phyloP scores from a whole-genome alignment of 2,797 vertebrate genomes.

The Notolabrus celidotus region DNA sequence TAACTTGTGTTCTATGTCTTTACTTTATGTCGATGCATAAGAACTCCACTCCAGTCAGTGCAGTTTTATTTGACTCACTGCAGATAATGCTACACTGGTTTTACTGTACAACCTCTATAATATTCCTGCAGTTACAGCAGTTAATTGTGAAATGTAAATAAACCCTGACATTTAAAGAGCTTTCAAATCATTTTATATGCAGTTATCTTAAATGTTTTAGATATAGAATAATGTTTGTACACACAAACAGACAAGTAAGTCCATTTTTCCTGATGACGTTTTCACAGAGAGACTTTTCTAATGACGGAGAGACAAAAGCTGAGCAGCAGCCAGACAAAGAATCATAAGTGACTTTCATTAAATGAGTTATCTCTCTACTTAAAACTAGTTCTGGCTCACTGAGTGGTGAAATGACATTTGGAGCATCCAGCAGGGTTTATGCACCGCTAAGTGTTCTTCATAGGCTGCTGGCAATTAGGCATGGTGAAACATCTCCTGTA shows the following conservation, averaged over 20 bases:
- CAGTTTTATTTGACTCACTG: too few species aligned
- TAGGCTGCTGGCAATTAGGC: constrained; percentile 70
- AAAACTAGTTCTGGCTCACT: constrained; percentile 69
- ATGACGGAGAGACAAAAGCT: constrained; percentile 42
- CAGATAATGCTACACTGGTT: background rate
- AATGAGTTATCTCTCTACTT: constrained; percentile 68
- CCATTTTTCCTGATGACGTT: constrained; percentile 1
- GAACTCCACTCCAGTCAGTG: too few species aligned
- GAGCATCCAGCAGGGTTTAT: constrained; percentile 54
- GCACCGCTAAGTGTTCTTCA: constrained; percentile 63
- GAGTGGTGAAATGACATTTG: constrained; percentile 77
- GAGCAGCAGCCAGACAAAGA: constrained; percentile 49
- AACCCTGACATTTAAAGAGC: constrained; percentile 7
- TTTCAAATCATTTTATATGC: background rate
- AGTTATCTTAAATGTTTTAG: background rate
- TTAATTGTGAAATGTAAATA: background rate
- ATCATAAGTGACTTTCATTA: constrained; percentile 55
- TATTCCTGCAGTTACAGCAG: background rate
- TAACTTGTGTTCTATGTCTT: too few species aligned
- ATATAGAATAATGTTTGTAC: background rate
- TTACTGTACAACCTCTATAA: background rate
- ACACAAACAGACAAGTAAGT: background rate
- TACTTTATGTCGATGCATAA: too few species aligned
- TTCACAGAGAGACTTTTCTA: background rate
- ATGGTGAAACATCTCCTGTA: constrained; percentile 55